Base-by-base conservation (phyloP, 2,113 vertebrate species). In the Epinephelus fuscoguttatus region DNA sequence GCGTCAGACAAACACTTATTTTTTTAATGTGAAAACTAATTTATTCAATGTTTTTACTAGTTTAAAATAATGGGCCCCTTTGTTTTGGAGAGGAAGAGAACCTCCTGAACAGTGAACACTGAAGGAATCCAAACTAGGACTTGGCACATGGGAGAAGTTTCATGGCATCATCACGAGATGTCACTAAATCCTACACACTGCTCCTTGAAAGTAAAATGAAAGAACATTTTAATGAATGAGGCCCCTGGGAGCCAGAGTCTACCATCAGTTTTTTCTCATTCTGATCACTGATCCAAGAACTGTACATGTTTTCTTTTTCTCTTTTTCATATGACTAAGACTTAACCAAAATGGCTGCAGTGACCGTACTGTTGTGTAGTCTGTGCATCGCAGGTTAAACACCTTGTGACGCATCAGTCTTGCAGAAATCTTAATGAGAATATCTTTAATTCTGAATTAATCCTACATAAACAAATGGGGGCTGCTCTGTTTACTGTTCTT, bases 171-270 rank as follows among this genome's bases (percentile, higher is more conserved):
- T 37, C 6, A 37, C 33, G 1, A 37, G 33, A 37, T 37, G 33
- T 7, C 33, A 37, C 33, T 37, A 45, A 45, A 45, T 45, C 42
- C 11, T 45, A 12, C 42, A 45, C 42, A 45, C 42, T 12, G 11
- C 42, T 8, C 11, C 21, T 49, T 57, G 12, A 37, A 33, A 80
- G 4, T 13, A 10, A 66, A 60, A 57, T 59, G 0, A 66, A 76
- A 63, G 6, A 13, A 75, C 11, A 50, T 62, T 69, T 86, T 69
- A 74, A 84, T 40, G 55, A 85, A 79, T 64, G 85, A 87, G 83
- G 81, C 82, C 80, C 52, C 75, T 69, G 68, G 72, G 71, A 84
- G 78, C 21, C 77, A 61, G 23, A 79, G 40, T 75, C 21, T 15
- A 50, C 17, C 33, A 40, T 62, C 55, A 49, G 13, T 45, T 37